Evolutionary conservation across 2,888 invertebrate species (phyloP).

Genomic region (Drosophila recens): DNA sequence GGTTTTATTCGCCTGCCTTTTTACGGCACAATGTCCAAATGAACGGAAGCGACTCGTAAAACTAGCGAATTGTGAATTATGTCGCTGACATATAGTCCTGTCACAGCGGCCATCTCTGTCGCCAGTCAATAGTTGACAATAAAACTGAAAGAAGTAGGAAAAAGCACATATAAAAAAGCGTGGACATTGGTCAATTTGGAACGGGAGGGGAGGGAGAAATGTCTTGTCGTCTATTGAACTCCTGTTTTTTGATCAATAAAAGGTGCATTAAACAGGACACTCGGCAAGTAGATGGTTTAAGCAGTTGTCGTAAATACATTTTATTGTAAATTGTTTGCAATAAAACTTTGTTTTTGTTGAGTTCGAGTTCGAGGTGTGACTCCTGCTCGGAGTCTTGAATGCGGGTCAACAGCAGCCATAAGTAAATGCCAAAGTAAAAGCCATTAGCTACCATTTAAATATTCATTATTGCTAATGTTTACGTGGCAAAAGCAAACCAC

Average conservation of each 20-base stretch:
- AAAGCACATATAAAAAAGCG: constrained; percentile 46
- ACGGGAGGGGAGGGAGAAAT: background rate
- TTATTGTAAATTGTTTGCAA: constrained; percentile 74
- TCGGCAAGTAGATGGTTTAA: constrained; percentile 49
- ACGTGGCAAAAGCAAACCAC: constrained; percentile 46
- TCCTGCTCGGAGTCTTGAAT: background rate
- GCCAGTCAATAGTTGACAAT: constrained; percentile 77
- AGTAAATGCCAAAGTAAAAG: constrained; percentile 26
- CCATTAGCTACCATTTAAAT: constrained; percentile 63
- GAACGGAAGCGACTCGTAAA: constrained; percentile 84
- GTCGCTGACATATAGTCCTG: constrained; percentile 75
- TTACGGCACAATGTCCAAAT: constrained; percentile 72
- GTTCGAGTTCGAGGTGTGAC: constrained; percentile 33
- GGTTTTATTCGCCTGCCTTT: constrained; percentile 63
- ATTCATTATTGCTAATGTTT: constrained; percentile 63
- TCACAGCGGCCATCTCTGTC: constrained; percentile 11
- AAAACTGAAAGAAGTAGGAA: constrained; percentile 48
- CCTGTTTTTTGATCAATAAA: constrained; percentile 73
- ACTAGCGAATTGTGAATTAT: constrained; percentile 85
- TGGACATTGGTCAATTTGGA: constrained; percentile 35
- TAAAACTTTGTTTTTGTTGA: constrained; percentile 37
- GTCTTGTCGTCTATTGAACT: constrained; percentile 72
- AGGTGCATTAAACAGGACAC: constrained; percentile 74
- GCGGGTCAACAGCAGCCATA: constrained; percentile 51
- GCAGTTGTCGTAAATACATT: constrained; percentile 77